These are phyloP conservation scores for Bathynomus jamesi DNA, from an alignment of 1,140 invertebrate species.

Conservation along the genomic window DNA sequence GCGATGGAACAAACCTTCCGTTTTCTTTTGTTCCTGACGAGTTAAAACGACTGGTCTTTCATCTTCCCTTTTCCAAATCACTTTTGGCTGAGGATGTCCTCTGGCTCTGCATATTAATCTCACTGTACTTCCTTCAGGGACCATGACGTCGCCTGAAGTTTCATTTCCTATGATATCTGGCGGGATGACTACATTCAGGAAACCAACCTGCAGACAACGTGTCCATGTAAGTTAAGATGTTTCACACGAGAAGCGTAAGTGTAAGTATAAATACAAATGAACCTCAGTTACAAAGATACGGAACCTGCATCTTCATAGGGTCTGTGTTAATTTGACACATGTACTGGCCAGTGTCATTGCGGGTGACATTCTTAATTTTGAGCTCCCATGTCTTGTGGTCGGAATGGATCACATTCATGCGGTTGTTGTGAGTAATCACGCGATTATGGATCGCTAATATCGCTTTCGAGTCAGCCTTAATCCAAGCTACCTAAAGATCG, in stretches of 20 bases:
- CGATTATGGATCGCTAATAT: constrained; percentile 84
- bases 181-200: constrained; percentile 64
- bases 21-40: constrained; percentile 32
- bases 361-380: constrained; percentile 67
- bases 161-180: constrained; percentile 82
- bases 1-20: not conserved
- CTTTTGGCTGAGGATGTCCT: constrained; percentile 68
- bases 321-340: constrained; percentile 96
- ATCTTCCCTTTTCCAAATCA: constrained; percentile 80
- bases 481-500: constrained; percentile 71
- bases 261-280: too few relatives aligned
- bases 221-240: too few relatives aligned
- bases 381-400: constrained; percentile 84
- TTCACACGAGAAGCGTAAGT: too few relatives aligned
- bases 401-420: constrained; percentile 75
- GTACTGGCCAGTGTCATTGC: constrained; percentile 78
- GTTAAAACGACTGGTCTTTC: constrained; percentile 68
- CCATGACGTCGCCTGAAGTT: constrained; percentile 80
- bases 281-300: too few relatives aligned
- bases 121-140: constrained; percentile 78
- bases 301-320: constrained; percentile 88
- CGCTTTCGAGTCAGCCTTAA: constrained; percentile 84
- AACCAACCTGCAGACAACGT: constrained; percentile 73
- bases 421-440: constrained; percentile 81
- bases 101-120: constrained; percentile 78